phyloP scores from a whole-genome alignment of 92 coral and sea anemone genomes.

The Actinostola sp. region DNA sequence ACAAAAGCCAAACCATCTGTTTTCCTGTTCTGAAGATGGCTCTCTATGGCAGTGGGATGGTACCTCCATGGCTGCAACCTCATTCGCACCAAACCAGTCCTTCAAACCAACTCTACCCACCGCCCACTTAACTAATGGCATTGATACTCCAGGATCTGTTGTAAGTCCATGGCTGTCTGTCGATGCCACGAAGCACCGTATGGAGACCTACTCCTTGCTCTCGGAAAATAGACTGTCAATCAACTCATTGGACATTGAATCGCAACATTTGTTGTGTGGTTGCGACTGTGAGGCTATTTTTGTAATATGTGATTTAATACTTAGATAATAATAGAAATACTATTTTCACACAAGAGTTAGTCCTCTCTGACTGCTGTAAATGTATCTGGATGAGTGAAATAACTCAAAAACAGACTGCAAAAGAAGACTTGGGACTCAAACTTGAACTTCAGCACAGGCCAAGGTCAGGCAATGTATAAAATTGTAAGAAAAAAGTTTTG shows the following conservation, averaged over 20 bases:
- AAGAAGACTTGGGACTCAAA: too few species aligned
- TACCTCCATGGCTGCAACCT: conserved; percentile 71
- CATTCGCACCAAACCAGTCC: conserved; percentile 47
- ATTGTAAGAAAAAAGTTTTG: too few species aligned
- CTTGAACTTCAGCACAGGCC: background rate
- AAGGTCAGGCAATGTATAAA: too few species aligned
- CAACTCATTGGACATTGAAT: conserved; percentile 90
- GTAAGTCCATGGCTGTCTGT: conserved; percentile 96
- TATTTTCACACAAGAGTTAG: background rate
- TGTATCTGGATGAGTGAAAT: too few species aligned
- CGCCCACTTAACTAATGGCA: conserved; percentile 44
- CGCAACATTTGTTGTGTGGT: conserved; percentile 90
- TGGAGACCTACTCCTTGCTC: conserved; percentile 92
- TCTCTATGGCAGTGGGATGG: conserved; percentile 99
- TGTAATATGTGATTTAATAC: conserved; percentile 81
- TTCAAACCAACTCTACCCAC: conserved; percentile 30
- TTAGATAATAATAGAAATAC: conserved; percentile 39
- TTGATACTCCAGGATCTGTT: conserved; percentile 48
- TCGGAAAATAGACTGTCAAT: conserved; percentile 91
- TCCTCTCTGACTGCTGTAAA: too few species aligned
- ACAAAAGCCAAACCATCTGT: conserved; percentile 88
- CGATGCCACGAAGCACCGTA: conserved; percentile 95
- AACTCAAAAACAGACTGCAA: too few species aligned
- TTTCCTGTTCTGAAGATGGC: conserved; percentile 98
- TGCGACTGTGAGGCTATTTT: conserved; percentile 98